These are phyloP conservation scores for Benthosema pterotum DNA, from an alignment of 2,797 vertebrate genomes.

Conservation along the genomic window DNA sequence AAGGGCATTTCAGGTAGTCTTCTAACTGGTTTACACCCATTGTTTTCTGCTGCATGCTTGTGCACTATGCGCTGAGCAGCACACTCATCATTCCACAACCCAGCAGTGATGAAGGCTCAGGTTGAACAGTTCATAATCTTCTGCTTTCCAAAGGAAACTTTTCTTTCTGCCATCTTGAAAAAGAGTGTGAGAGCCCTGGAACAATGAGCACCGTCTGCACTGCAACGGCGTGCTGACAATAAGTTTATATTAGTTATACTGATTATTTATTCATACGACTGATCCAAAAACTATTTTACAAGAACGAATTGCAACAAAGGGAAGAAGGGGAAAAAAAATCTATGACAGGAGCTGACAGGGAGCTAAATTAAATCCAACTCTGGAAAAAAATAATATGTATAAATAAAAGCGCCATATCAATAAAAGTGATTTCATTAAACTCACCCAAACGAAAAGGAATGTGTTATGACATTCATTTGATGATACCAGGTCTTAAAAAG, in stretches of 20 bases:
- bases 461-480: slow-evolving; percentile 49
- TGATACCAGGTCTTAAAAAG: slow-evolving; percentile 18
- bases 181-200: slow-evolving; percentile 1
- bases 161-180: neutral
- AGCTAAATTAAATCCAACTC: slow-evolving; percentile 31
- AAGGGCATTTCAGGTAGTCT: no score
- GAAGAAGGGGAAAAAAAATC: no score
- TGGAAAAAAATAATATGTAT: slow-evolving; percentile 10
- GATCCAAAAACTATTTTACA: slow-evolving; percentile 25
- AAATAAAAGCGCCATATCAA: slow-evolving; percentile 4
- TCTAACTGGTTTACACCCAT: no score
- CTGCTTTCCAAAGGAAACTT: neutral
- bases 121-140: neutral
- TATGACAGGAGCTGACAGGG: neutral
- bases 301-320: slow-evolving; percentile 15
- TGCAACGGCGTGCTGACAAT: slow-evolving; percentile 12
- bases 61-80: no score
- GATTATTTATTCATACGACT: slow-evolving; percentile 47
- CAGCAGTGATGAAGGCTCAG: no score
- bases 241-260: slow-evolving; percentile 24
- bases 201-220: slow-evolving; percentile 23
- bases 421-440: slow-evolving; percentile 36
- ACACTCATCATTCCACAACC: no score
- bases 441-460: slow-evolving; percentile 43
- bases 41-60: no score